These are phyloP conservation scores for Heliconius himera DNA, from an alignment of 1,140 invertebrate species.

Conservation along the genomic window DNA sequence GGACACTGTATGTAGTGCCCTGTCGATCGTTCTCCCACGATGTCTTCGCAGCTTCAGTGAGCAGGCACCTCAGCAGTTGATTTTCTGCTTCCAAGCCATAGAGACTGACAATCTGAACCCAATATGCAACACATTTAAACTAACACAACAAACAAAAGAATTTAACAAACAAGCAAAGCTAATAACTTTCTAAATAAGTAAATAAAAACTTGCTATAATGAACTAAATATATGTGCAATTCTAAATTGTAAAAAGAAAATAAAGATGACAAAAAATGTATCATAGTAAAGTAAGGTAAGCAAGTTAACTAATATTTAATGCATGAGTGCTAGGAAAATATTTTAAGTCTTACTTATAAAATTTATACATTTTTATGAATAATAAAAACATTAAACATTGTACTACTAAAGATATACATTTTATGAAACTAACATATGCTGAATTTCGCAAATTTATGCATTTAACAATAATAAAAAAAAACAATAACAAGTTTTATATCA, in stretches of 20 bases:
- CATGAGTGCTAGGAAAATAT: no score
- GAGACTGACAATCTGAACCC: constrained; percentile 65
- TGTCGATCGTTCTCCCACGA: constrained; percentile 70
- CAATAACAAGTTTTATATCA: neutral
- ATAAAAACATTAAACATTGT: neutral
- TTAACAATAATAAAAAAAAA: neutral
- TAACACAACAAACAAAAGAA: constrained; percentile 33
- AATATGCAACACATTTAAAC: constrained; percentile 29
- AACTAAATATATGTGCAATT: neutral
- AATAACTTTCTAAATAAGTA: neutral
- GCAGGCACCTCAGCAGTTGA: constrained; percentile 71
- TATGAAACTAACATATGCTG: neutral
- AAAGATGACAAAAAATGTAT: no score
- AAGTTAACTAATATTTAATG: no score
- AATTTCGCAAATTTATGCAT: neutral
- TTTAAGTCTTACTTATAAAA: no score
- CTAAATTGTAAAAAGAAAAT: no score
- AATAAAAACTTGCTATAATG: neutral
- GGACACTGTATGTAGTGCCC: constrained; percentile 57
- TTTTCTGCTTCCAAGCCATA: constrained; percentile 78
- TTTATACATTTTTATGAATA: neutral
- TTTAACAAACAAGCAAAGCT: neutral
- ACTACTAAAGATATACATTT: neutral
- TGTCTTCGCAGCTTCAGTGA: constrained; percentile 70
- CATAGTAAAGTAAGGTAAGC: no score